Base-by-base conservation (phyloP, 2,113 vertebrate species). In the Crypturellus undulatus region DNA sequence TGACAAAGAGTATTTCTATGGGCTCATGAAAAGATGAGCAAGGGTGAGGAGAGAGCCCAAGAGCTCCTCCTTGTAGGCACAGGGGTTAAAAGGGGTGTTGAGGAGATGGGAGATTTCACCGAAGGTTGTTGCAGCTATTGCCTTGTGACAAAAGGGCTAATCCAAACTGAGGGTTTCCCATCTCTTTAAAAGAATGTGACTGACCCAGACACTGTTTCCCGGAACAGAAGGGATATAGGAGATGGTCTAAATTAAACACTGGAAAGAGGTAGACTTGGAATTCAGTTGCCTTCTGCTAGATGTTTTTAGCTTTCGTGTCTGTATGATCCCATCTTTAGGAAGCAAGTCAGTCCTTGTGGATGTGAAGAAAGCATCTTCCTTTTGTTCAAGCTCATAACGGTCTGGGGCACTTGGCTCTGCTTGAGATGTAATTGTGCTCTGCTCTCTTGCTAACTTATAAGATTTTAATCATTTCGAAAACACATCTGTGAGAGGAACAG, bases 391-490 rank as follows among this genome's bases (percentile, higher is more conserved):
- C 82, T 89, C 19, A 0, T 54, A 90, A 65, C 40, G 49, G 52
- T 84, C 84, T 79, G 58, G 26, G 59, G 45, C 45, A 79, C 49
- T 84, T 70, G 32, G 70, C 16, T 36, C 36, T 62, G 36, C 73
- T 21, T 36, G 63, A 86, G 77, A 59, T 63, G 32, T 21, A 86
- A 13, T 83, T 81, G 14, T 19, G 40, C 9, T 69, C 51, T 83
- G 79, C 49, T 81, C 62, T 6, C 0, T 90, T 81, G 77, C 80
- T 73, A 89, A 89, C 1, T 80, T 80, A 93, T 52, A 54, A 72
- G 26, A 45, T 81, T 93, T 94, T 94, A 93, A 93, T 95, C 84
- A 84, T 93, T 96, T 95, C 92, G 73, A 76, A 92, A 96, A 59
- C 40, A 89, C 92, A 67, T 92, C 87, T 94, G 80, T 90, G 81